Conservation (phyloP, 2,888 invertebrate genomes). For the Dorcus parallelipipedus region DNA sequence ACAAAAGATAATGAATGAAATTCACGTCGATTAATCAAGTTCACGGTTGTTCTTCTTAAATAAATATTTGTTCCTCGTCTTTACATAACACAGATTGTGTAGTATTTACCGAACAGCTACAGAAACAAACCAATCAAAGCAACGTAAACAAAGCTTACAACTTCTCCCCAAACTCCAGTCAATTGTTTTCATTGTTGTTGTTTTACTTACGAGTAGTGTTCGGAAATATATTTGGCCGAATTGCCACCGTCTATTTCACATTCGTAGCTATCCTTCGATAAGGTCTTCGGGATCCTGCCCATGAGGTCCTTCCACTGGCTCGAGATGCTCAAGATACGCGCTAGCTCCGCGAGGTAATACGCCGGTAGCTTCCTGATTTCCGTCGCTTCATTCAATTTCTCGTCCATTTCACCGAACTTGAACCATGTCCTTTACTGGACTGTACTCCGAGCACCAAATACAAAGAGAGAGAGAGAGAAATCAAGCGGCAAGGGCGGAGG, state of each 20-base stretch:
- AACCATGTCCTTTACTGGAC: too few relatives aligned
- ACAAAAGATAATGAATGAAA: too few relatives aligned
- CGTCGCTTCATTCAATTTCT: conserved; percentile 36
- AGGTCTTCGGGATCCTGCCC: conserved; percentile 63
- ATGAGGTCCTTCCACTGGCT: conserved; percentile 76
- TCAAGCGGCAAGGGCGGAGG: too few relatives aligned
- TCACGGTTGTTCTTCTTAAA: too few relatives aligned
- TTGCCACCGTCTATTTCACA: conserved; percentile 37
- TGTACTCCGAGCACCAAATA: too few relatives aligned
- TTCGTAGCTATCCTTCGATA: conserved; percentile 46
- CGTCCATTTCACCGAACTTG: too few relatives aligned
- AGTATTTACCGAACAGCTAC: too few relatives aligned
- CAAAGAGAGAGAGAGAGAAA: too few relatives aligned
- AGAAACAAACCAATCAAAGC: neutral
- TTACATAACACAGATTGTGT: too few relatives aligned
- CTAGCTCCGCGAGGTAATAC: conserved; percentile 56
- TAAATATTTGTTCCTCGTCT: too few relatives aligned
- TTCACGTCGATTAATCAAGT: too few relatives aligned
- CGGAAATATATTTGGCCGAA: conserved; percentile 59
- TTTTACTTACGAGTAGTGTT: conserved; percentile 59
- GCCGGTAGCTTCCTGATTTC: conserved; percentile 70
- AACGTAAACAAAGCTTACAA: neutral
- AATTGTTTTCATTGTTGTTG: neutral
- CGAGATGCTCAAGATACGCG: conserved; percentile 63
- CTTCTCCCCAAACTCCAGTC: neutral